These are phyloP conservation scores for Spodoptera frugiperda DNA, from an alignment of 1,140 invertebrate species.

Conservation along the genomic window DNA sequence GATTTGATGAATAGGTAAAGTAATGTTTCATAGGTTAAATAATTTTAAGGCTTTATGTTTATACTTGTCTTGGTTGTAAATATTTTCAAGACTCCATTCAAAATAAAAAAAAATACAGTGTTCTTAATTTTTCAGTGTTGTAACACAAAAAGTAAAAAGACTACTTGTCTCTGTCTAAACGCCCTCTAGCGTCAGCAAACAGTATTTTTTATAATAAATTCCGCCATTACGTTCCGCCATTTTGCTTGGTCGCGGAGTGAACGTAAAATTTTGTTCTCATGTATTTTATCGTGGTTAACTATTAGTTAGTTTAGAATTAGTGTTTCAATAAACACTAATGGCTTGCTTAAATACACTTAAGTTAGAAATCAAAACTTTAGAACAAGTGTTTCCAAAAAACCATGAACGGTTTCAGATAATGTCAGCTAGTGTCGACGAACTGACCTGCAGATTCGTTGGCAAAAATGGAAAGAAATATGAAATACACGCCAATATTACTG, in stretches of 20 bases:
- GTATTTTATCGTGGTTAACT: slow-evolving; percentile 79
- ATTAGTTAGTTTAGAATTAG: slow-evolving; percentile 80
- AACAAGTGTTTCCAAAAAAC: slow-evolving; percentile 97
- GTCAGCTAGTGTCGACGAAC: slow-evolving; percentile 98
- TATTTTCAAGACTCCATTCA: no score
- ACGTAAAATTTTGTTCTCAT: slow-evolving; percentile 80
- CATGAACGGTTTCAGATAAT: slow-evolving; percentile 99
- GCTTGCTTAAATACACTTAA: slow-evolving; percentile 99
- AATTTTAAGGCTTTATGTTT: no score
- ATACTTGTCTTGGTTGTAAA: no score
- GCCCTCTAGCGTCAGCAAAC: slow-evolving; percentile 71
- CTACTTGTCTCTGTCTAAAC: slow-evolving; percentile 11
- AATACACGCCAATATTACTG: slow-evolving; percentile 99
- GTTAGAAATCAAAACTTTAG: slow-evolving; percentile 98
- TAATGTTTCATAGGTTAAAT: no score
- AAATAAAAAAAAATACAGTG: no score
- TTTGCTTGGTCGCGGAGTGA: slow-evolving; percentile 84
- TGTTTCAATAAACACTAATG: slow-evolving; percentile 89
- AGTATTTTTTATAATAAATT: slow-evolving; percentile 57
- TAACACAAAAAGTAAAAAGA: neutral
- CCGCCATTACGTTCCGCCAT: slow-evolving; percentile 82
- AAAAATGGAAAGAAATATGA: slow-evolving; percentile 97
- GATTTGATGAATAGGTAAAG: no score
- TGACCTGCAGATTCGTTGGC: slow-evolving; percentile 98
- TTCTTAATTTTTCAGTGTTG: neutral